phyloP scores from a whole-genome alignment of 2,888 invertebrate genomes.

The Nipponacmea schrenckii region DNA sequence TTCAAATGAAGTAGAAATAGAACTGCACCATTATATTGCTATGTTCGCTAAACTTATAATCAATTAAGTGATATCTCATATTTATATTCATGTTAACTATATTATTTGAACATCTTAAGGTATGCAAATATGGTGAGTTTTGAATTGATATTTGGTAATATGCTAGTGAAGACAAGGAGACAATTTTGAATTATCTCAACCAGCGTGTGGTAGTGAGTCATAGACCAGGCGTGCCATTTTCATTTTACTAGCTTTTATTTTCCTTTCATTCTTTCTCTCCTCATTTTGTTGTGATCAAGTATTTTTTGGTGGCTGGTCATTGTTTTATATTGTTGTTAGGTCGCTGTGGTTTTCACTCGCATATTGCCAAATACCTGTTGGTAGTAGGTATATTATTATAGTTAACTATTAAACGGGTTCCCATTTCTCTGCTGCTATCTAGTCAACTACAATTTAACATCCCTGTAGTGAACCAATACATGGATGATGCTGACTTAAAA shows the following conservation, averaged over 20 bases:
- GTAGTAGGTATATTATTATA: background rate
- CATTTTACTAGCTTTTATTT: conserved; percentile 14
- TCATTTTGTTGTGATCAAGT: background rate
- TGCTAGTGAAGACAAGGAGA: conserved; percentile 32
- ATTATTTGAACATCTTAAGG: background rate
- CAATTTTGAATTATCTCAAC: conserved; percentile 6
- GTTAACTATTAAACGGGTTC: too few relatives aligned
- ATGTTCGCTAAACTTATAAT: too few relatives aligned
- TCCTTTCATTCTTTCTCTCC: conserved; percentile 16
- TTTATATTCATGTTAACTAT: too few relatives aligned
- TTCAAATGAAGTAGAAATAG: too few relatives aligned
- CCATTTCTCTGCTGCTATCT: too few relatives aligned
- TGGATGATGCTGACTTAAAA: too few relatives aligned
- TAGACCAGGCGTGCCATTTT: conserved; percentile 13
- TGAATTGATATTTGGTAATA: conserved; percentile 33
- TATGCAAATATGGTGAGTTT: conserved; percentile 26
- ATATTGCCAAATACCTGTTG: conserved; percentile 5
- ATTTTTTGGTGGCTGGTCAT: background rate
- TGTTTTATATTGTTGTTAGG: background rate
- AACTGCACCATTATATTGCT: too few relatives aligned
- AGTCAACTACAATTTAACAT: too few relatives aligned
- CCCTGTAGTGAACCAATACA: too few relatives aligned
- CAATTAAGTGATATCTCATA: too few relatives aligned
- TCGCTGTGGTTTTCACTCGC: conserved; percentile 3
- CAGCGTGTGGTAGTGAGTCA: conserved; percentile 20